A percentile compares a stretch with the other conserved stretches of the same genome.
phyloP scores from a whole-genome alignment of 2,113 vertebrate species.

The Lagopus muta region DNA sequence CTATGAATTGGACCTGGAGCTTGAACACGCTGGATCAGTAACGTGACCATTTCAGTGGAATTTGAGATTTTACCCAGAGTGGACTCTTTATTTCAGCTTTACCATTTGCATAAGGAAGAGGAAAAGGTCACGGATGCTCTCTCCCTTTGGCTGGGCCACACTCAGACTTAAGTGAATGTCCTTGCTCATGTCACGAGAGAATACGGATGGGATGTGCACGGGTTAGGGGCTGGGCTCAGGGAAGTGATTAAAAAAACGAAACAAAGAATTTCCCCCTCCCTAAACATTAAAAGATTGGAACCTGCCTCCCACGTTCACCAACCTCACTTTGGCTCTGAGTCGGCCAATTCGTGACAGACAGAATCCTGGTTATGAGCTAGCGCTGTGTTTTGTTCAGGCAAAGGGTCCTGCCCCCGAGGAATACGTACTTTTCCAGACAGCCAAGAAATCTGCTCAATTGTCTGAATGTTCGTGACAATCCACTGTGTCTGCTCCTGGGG shows the following conservation, averaged over 20 bases:
- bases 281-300: constrained; percentile 73
- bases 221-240: constrained; percentile 64
- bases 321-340: constrained; percentile 80
- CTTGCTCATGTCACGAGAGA: constrained; percentile 71
- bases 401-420: constrained; percentile 76
- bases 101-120: constrained; percentile 72
- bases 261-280: constrained; percentile 70
- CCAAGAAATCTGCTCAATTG: constrained; percentile 79
- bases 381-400: constrained; percentile 79
- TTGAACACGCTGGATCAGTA: constrained; percentile 52
- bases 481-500: constrained; percentile 70
- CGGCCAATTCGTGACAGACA: constrained; percentile 78
- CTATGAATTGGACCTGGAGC: not conserved
- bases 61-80: constrained; percentile 77
- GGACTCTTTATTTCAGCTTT: constrained; percentile 82
- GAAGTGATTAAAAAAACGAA: constrained; percentile 60
- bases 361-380: constrained; percentile 78
- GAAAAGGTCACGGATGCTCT: constrained; percentile 65
- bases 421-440: constrained; percentile 77
- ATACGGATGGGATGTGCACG: constrained; percentile 68
- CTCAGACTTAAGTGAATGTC: constrained; percentile 66
- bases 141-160: constrained; percentile 66
- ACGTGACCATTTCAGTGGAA: constrained; percentile 75
- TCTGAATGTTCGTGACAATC: constrained; percentile 73
- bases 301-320: constrained; percentile 76